Conservation (phyloP, 2,888 invertebrate species). For the Plagodis dolabraria region DNA sequence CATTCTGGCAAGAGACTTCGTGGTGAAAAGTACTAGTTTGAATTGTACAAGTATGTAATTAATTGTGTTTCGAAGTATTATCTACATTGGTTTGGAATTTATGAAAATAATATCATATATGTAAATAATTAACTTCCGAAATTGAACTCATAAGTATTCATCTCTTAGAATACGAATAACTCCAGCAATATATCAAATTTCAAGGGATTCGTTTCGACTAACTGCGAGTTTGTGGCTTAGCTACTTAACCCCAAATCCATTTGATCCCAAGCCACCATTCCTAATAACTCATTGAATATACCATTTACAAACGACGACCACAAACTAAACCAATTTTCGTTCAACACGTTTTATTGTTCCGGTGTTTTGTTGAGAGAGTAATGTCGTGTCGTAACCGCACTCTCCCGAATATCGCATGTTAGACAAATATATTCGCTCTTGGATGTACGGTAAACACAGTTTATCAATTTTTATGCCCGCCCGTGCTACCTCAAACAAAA, state of each 20-base stretch:
- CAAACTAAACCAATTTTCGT: neutral
- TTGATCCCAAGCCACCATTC: neutral
- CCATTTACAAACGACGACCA: neutral
- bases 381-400: conserved; percentile 1
- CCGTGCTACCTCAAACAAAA: conserved; percentile 33
- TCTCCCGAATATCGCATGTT: conserved; percentile 17
- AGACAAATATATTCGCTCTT: conserved; percentile 23
- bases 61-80: no score
- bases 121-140: no score
- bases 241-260: neutral
- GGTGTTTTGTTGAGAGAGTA: neutral
- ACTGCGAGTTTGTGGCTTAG: neutral
- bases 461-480: conserved; percentile 36
- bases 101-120: no score
- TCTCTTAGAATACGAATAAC: no score
- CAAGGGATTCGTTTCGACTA: no score
- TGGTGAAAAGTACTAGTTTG: no score
- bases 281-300: neutral
- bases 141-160: no score
- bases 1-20: no score
- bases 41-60: no score
- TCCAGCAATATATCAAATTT: no score
- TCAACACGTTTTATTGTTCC: no score
- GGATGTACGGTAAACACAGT: conserved; percentile 19
- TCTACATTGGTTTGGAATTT: no score